These are phyloP conservation scores for Speoplatyrhinus poulsoni DNA, from an alignment of 2,113 vertebrate species.

Conservation along the genomic window DNA sequence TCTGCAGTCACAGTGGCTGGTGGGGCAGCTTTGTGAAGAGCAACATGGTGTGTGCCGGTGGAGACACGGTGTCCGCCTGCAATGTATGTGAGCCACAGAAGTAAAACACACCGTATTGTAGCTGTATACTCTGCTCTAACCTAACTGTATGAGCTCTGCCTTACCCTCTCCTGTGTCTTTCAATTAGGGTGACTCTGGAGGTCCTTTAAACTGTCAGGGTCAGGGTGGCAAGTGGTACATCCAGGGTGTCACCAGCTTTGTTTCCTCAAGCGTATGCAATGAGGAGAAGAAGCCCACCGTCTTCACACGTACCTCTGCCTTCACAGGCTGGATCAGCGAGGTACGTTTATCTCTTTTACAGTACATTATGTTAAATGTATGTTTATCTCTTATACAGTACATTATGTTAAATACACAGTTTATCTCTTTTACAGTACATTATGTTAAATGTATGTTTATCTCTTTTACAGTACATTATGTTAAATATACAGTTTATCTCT, in stretches of 20 bases:
- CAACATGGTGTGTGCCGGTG: slow-evolving; percentile 79
- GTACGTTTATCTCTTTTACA: slow-evolving; percentile 30
- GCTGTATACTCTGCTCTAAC: neutral
- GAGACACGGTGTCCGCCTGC: slow-evolving; percentile 77
- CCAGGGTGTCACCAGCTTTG: slow-evolving; percentile 71
- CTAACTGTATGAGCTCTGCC: neutral
- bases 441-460: neutral
- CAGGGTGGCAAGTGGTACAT: slow-evolving; percentile 62
- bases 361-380: neutral
- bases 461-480: neutral
- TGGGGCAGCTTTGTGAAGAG: slow-evolving; percentile 65
- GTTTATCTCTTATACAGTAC: neutral
- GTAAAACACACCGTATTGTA: neutral
- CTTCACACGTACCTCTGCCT: slow-evolving; percentile 67
- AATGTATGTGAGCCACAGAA: slow-evolving; percentile 71
- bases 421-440: too few relatives aligned
- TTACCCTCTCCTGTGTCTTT: neutral
- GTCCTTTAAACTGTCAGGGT: slow-evolving; percentile 67
- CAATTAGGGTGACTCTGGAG: slow-evolving; percentile 65
- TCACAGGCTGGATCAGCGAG: slow-evolving; percentile 61
- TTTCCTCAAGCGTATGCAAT: slow-evolving; percentile 60
- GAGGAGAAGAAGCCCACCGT: slow-evolving; percentile 70
- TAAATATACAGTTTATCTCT: neutral
- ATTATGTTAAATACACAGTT: too few relatives aligned
- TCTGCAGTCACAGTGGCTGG: slow-evolving; percentile 66